These are phyloP conservation scores for Pachydiplax longipennis DNA, from an alignment of 2,888 invertebrate genomes.

Conservation along the genomic window DNA sequence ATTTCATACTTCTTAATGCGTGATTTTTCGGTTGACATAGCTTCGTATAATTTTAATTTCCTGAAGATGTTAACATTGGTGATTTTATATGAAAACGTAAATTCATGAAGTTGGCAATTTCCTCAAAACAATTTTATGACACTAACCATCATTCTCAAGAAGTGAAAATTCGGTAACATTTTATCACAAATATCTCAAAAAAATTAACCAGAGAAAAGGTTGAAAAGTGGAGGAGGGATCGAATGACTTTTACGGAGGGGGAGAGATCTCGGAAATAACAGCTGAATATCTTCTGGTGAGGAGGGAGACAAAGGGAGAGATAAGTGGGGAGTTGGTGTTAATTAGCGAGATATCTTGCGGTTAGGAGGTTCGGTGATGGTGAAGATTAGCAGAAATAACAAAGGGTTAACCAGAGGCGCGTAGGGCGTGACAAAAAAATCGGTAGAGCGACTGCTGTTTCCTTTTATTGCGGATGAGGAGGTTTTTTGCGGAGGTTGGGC, in stretches of 20 bases:
- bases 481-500: no score
- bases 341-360: not conserved
- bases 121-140: no score
- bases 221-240: not conserved
- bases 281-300: not conserved
- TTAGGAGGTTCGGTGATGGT: not conserved
- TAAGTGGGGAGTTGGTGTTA: not conserved
- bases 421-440: not conserved
- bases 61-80: no score
- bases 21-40: no score
- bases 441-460: not conserved
- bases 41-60: no score
- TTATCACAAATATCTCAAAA: no score
- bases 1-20: no score
- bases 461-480: not conserved
- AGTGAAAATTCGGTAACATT: no score
- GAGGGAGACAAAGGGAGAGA: not conserved
- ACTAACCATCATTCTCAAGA: no score
- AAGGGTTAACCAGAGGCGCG: not conserved
- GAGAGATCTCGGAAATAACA: not conserved
- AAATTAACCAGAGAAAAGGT: no score
- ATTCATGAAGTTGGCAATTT: no score
- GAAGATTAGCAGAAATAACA: not conserved
- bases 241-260: not conserved
- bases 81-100: no score